Conservation (phyloP, 2,113 vertebrate genomes). For the Pterophyllum scalare region DNA sequence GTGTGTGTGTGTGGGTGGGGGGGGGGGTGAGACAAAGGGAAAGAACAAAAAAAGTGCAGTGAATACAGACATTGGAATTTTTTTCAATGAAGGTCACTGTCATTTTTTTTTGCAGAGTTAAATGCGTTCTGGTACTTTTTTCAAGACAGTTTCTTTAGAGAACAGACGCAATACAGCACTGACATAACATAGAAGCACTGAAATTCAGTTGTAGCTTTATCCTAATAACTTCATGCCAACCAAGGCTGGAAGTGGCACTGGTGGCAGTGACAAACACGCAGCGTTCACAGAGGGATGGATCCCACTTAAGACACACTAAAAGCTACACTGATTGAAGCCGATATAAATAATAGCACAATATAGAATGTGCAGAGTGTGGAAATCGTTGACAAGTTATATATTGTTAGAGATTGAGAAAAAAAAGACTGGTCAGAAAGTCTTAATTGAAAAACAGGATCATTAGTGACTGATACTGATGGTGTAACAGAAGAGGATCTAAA, state of each 20-base stretch:
- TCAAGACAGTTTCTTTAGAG: slow-evolving; percentile 12
- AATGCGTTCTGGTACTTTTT: slow-evolving; percentile 7
- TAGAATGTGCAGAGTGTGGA: background rate
- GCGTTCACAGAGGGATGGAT: slow-evolving; percentile 11
- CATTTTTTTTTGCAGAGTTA: slow-evolving; percentile 38
- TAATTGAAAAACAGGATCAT: background rate
- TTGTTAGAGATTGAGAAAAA: background rate
- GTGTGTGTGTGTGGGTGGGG: background rate
- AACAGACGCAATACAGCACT: background rate
- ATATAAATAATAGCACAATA: background rate
- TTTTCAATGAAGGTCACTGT: slow-evolving; percentile 54
- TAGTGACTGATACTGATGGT: background rate
- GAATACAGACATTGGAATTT: slow-evolving; percentile 41
- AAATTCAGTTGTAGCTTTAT: slow-evolving; percentile 33
- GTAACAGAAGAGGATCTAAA: slow-evolving; percentile 2
- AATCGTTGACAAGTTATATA: background rate
- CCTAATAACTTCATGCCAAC: slow-evolving; percentile 13
- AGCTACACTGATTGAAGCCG: background rate
- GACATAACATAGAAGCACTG: slow-evolving; percentile 36
- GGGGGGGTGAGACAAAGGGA: slow-evolving; percentile 1
- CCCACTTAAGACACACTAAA: background rate
- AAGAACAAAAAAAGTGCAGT: slow-evolving; percentile 37
- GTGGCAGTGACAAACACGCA: slow-evolving; percentile 21
- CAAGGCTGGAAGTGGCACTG: slow-evolving; percentile 5
- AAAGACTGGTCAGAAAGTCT: no score